A percentile compares a stretch with the other conserved stretches of the same genome.
Evolutionary conservation across 2,888 invertebrate species (phyloP).

Genomic region (Hypena proboscidalis): DNA sequence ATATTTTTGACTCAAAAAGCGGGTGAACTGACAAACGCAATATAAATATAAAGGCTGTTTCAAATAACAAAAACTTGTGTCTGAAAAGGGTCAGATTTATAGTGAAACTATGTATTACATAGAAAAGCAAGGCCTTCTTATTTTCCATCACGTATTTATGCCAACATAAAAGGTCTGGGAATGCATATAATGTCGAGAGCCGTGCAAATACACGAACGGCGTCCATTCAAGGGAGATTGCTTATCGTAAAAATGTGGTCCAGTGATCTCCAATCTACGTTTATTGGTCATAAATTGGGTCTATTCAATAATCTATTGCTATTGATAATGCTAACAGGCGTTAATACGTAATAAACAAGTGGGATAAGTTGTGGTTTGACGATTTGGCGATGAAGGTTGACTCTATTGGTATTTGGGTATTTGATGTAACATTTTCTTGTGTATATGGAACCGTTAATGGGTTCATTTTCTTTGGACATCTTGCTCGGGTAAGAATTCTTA

Average conservation of each 20-base stretch:
- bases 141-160: constrained; percentile 76
- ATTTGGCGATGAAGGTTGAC: too few species aligned
- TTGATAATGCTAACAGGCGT: constrained; percentile 75
- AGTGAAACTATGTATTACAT: constrained; percentile 50
- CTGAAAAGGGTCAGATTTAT: constrained; percentile 46
- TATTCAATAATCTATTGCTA: constrained; percentile 74
- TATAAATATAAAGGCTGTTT: constrained; percentile 42
- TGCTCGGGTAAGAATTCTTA: too few species aligned
- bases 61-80: constrained; percentile 33
- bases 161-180: constrained; percentile 72
- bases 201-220: constrained; percentile 59
- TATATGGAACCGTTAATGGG: too few species aligned
- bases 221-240: constrained; percentile 72
- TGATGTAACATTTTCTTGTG: too few species aligned
- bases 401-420: too few species aligned
- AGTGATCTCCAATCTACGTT: constrained; percentile 81
- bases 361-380: too few species aligned
- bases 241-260: constrained; percentile 79
- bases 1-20: constrained; percentile 9
- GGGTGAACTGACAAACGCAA: constrained; percentile 19
- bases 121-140: constrained; percentile 47
- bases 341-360: constrained; percentile 49
- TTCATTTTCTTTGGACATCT: too few species aligned
- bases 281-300: constrained; percentile 70
- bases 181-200: constrained; percentile 73